phyloP scores from a whole-genome alignment of 2,888 invertebrate species.

The Eurytoma californica region DNA sequence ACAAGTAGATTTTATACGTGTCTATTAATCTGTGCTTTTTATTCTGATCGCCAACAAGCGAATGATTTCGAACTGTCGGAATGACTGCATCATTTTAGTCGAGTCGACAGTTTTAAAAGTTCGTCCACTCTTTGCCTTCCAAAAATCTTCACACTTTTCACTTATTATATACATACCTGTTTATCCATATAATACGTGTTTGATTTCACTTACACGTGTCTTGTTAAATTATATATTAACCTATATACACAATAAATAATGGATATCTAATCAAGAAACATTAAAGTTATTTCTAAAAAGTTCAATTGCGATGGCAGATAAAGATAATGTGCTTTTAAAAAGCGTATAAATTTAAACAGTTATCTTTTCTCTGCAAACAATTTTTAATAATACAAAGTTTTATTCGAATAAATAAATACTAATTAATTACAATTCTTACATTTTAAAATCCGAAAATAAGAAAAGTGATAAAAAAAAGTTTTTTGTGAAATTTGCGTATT shows the following conservation, averaged over 20 bases:
- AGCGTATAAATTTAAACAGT: constrained; percentile 26
- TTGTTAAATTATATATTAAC: constrained; percentile 52
- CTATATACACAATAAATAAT: constrained; percentile 46
- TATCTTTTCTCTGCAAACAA: constrained; percentile 35
- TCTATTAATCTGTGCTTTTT: constrained; percentile 20
- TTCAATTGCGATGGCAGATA: constrained; percentile 32
- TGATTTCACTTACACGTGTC: constrained; percentile 59
- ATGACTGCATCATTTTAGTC: constrained; percentile 51
- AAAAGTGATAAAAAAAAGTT: constrained; percentile 48
- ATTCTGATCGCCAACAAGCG: constrained; percentile 60
- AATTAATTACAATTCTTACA: constrained; percentile 47
- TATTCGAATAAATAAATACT: constrained; percentile 52
- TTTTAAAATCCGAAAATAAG: constrained; percentile 30
- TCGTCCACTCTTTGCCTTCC: constrained; percentile 71
- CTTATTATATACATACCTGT: constrained; percentile 55
- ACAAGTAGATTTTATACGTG: constrained; percentile 26
- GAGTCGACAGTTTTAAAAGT: constrained; percentile 61
- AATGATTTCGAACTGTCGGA: constrained; percentile 58
- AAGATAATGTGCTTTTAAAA: constrained; percentile 44
- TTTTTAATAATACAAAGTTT: constrained; percentile 48
- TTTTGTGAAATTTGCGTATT: constrained; percentile 52
- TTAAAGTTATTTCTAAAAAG: constrained; percentile 47
- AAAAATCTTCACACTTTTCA: constrained; percentile 62
- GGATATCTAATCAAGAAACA: constrained; percentile 53
- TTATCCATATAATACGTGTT: constrained; percentile 53